Evolutionary conservation across 2,797 vertebrate species (phyloP).

Genomic region (Menidia menidia): DNA sequence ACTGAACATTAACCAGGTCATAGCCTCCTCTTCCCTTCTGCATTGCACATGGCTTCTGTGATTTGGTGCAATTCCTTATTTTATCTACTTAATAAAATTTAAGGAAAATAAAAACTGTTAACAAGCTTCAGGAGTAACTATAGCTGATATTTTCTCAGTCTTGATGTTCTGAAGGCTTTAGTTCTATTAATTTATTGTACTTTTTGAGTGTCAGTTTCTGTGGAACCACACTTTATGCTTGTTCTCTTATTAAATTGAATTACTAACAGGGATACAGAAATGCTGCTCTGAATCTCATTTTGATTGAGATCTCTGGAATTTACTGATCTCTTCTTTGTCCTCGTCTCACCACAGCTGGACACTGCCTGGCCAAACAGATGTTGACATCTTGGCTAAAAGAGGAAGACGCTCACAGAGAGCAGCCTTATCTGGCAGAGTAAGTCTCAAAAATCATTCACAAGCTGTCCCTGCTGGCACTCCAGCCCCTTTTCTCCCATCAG

Average conservation of each 20-base stretch:
- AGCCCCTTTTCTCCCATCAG: too few species aligned
- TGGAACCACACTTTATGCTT: not conserved
- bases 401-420: constrained; percentile 42
- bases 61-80: too few species aligned
- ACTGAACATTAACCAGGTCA: not conserved
- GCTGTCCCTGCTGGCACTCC: not conserved
- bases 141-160: not conserved
- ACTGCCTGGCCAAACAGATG: constrained; percentile 77
- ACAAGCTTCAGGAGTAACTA: not conserved
- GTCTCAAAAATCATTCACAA: constrained; percentile 38
- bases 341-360: constrained; percentile 64
- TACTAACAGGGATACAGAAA: too few species aligned
- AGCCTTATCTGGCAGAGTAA: constrained; percentile 77
- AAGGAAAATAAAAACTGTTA: not conserved
- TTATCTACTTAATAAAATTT: not conserved
- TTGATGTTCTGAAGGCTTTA: not conserved
- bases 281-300: too few species aligned
- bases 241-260: too few species aligned
- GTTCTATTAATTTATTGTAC: too few species aligned
- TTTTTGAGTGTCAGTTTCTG: not conserved
- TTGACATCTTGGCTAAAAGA: constrained; percentile 67
- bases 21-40: not conserved
- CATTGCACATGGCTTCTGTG: too few species aligned
- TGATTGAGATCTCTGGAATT: not conserved
- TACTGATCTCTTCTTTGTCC: not conserved